Evolutionary conservation across 2,113 vertebrate genomes (phyloP).

Genomic region (Cathartes aura): DNA sequence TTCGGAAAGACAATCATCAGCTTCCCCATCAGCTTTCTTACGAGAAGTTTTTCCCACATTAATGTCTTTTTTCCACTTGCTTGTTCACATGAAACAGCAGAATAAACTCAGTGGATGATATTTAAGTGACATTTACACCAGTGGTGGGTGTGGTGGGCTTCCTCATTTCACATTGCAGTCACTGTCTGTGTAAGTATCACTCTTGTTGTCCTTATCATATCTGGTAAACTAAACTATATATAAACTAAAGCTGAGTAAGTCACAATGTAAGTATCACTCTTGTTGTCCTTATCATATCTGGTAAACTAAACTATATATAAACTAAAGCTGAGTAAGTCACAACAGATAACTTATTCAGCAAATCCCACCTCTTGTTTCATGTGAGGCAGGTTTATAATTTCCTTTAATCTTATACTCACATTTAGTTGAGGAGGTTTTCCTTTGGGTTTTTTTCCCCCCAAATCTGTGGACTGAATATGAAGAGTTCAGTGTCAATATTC

Average conservation of each 20-base stretch:
- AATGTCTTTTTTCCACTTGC: not conserved
- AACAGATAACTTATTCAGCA: not conserved
- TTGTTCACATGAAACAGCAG: not conserved
- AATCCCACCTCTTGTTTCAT: not conserved
- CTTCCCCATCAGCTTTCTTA: not conserved
- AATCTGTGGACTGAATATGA: not conserved
- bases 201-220: not conserved
- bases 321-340: not conserved
- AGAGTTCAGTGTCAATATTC: not conserved
- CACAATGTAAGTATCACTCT: not conserved
- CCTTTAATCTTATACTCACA: not conserved
- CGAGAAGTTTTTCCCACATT: not conserved
- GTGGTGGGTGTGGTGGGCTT: not conserved
- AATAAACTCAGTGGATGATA: not conserved
- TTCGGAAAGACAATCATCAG: not conserved
- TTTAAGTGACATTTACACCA: not conserved
- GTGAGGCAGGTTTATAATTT: not conserved
- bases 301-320: not conserved
- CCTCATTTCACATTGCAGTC: not conserved
- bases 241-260: not conserved
- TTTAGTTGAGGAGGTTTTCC: not conserved
- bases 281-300: not conserved
- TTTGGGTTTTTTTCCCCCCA: not conserved
- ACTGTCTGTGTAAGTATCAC: not conserved
- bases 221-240: not conserved